Evolutionary conservation across 2,797 vertebrate genomes (phyloP).

Genomic region (Manis crassicaudata): DNA sequence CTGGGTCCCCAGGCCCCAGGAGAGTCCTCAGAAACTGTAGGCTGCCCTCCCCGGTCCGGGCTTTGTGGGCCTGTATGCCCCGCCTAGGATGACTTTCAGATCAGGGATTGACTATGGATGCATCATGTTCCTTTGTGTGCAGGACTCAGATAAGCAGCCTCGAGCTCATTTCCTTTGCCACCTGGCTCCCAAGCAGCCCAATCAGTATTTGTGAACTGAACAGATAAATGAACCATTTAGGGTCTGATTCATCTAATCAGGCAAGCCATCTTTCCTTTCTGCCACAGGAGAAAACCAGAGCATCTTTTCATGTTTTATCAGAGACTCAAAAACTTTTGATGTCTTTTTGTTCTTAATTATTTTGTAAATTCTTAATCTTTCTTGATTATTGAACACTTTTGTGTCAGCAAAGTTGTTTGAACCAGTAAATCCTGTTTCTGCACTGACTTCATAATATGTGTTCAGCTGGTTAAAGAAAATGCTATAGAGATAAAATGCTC

Average conservation of each 20-base stretch:
- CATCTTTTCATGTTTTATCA: neutral
- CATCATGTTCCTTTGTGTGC: neutral
- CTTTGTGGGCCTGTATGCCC: neutral
- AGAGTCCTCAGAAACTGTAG: neutral
- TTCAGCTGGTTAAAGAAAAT: neutral
- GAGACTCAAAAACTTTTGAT: neutral
- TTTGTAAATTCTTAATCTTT: neutral
- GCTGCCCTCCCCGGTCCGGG: neutral
- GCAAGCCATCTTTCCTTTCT: neutral
- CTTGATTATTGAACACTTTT: neutral
- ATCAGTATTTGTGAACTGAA: conserved; percentile 5
- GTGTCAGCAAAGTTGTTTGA: neutral
- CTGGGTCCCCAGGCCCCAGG: neutral
- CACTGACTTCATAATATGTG: neutral
- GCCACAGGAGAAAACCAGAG: neutral
- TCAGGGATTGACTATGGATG: neutral
- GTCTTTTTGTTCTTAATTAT: neutral
- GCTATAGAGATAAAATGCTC: neutral
- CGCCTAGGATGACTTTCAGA: neutral
- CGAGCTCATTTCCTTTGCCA: neutral
- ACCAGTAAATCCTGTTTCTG: neutral
- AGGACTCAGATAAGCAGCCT: neutral
- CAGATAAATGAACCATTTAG: neutral
- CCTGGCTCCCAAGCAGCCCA: neutral
- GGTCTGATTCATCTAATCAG: neutral